A percentile compares a stretch with the other conserved stretches of the same genome.
Evolutionary conservation across 2,113 vertebrate species (phyloP).

Genomic region (Elephantulus edwardii): DNA sequence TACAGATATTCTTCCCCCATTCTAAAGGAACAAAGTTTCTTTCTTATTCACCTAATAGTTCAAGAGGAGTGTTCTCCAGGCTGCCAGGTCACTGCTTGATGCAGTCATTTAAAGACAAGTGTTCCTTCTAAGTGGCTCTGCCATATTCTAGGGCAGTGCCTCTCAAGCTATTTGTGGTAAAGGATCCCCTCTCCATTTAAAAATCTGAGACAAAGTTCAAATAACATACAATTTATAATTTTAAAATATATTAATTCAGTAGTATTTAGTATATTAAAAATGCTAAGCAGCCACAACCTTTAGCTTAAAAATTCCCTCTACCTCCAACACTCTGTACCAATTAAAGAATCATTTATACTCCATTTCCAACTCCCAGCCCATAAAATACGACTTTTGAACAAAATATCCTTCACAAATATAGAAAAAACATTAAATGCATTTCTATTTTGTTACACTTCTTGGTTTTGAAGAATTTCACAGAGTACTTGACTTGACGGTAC

Average conservation of each 20-base stretch:
- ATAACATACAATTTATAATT: neutral
- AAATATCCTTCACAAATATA: neutral
- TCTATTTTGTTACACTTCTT: neutral
- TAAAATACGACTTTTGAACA: slow-evolving; percentile 33
- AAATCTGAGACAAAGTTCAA: neutral
- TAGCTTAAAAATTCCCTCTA: neutral
- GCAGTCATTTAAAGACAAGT: neutral
- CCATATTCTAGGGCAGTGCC: neutral
- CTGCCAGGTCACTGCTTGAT: neutral
- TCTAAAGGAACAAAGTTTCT: neutral
- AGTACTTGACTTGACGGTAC: too few species aligned
- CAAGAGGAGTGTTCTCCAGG: neutral
- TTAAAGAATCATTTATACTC: neutral
- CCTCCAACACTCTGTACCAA: neutral
- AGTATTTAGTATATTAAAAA: neutral
- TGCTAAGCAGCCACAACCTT: neutral
- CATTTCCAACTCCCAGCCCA: neutral
- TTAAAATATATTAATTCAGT: neutral
- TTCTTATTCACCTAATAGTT: neutral
- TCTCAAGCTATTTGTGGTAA: neutral
- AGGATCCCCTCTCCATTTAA: neutral
- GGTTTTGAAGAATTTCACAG: neutral
- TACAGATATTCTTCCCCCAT: neutral
- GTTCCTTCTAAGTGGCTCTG: neutral
- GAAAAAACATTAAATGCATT: neutral